These are phyloP conservation scores for Mercenaria mercenaria DNA, from an alignment of 1,140 invertebrate genomes.

Conservation along the genomic window DNA sequence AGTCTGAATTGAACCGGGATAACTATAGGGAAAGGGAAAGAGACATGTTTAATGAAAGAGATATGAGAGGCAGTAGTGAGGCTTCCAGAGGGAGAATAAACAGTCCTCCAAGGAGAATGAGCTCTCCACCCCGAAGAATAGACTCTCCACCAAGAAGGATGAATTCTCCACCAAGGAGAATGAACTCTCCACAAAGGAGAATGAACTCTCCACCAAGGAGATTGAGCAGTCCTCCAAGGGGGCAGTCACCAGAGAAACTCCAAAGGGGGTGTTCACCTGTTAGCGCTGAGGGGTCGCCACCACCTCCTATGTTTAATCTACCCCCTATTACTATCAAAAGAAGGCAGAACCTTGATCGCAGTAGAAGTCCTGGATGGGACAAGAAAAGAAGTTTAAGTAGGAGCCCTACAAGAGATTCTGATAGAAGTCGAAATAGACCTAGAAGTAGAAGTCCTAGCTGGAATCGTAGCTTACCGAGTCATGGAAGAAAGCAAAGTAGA, in stretches of 20 bases:
- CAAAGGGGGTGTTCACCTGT: constrained; percentile 58
- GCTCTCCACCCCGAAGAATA: background rate
- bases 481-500: background rate
- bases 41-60: constrained; percentile 10
- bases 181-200: background rate
- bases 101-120: background rate
- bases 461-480: constrained; percentile 45
- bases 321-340: constrained; percentile 63
- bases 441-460: constrained; percentile 54
- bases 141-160: background rate
- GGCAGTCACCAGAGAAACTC: constrained; percentile 23
- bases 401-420: constrained; percentile 30
- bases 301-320: constrained; percentile 59
- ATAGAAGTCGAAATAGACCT: background rate
- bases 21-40: background rate
- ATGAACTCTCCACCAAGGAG: background rate
- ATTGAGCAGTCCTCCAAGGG: constrained; percentile 11
- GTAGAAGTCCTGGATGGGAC: constrained; percentile 48
- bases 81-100: constrained; percentile 3
- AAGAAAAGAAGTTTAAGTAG: constrained; percentile 47
- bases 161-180: background rate
- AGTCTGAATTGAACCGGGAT: background rate
- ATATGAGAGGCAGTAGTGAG: constrained; percentile 31
- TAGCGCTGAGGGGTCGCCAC: constrained; percentile 57
- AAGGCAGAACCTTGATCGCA: constrained; percentile 23